Base-by-base conservation (phyloP, 2,797 vertebrate species). In the Phataginus tricuspis region DNA sequence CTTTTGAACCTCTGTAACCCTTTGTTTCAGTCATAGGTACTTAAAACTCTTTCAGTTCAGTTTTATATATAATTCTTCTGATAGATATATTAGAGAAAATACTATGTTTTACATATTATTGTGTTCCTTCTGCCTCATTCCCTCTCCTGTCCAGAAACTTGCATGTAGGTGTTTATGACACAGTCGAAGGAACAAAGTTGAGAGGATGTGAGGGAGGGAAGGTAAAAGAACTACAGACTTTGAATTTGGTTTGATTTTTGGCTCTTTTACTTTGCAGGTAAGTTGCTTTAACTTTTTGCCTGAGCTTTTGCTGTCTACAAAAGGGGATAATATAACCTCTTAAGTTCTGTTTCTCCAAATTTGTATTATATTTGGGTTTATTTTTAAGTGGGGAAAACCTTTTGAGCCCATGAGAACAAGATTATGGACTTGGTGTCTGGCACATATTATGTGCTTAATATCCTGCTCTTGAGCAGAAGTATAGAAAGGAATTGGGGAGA, bases 291-390 rank as follows among this genome's bases (percentile, higher is more conserved):
- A 92, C 69, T 87, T 96, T 95, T 84, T 61, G 27, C 31, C 27
- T 72, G 14, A 23, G n/a, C 71, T 94, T 93, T n/a, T 15, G 91
- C 84, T 84, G 34, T 71, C 25, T 92, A 42, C 34, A 45, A 61
- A 93, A 61, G 49, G 59, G 39, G 21, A 63, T 74, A 39, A 57
- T 64, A 74, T 9, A 74, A 2, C 25, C 72, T 74, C 6, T 90
- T 39, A 71, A 19, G 39, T 95, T 94, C 45, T 93, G 14, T 96
- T 82, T 91, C 12, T 83, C 42, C 68, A 72, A 59, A 87, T 95
- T 85, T 93, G 57, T 59, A 27, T 95, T 95, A 51, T 49, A 1
- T 85, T 25, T 93, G 39, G 25, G 13, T 31, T 94, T 93, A 34
- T 74, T 96, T 93, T 96, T 74, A 90, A 89, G 84, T 75, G 55